Conservation (phyloP, 2,113 vertebrate species). For the Rissa tridactyla region DNA sequence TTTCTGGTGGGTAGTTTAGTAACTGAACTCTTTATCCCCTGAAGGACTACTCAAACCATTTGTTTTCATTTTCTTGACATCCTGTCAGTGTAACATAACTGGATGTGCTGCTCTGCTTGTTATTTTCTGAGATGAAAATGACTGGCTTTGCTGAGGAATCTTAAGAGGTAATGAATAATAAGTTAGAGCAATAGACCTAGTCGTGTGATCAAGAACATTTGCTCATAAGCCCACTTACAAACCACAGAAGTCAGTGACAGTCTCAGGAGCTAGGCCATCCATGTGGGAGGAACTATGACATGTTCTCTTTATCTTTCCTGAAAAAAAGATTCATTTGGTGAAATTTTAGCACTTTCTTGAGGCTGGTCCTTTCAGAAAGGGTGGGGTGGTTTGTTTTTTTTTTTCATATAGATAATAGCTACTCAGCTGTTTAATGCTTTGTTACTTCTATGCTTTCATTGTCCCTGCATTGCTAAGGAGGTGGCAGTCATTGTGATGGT, state of each 20-base stretch:
- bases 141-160: conserved; percentile 4
- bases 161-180: conserved; percentile 34
- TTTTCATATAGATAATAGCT: background rate
- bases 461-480: background rate
- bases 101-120: conserved; percentile 34
- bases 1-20: conserved; percentile 65
- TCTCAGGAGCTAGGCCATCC: background rate
- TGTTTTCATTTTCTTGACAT: conserved; percentile 75
- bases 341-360: background rate
- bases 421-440: background rate
- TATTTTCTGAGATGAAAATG: conserved; percentile 43
- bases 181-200: background rate
- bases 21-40: conserved; percentile 66
- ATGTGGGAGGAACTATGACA: background rate
- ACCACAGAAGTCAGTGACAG: background rate
- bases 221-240: background rate
- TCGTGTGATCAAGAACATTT: background rate
- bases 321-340: background rate
- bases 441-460: background rate
- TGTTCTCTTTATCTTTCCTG: background rate
- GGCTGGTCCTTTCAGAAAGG: background rate
- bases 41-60: conserved; percentile 59
- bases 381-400: background rate
- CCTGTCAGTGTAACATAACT: conserved; percentile 54
- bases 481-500: background rate